Evolutionary conservation across 1,140 invertebrate species (phyloP).

Genomic region (Hirudo medicinalis): DNA sequence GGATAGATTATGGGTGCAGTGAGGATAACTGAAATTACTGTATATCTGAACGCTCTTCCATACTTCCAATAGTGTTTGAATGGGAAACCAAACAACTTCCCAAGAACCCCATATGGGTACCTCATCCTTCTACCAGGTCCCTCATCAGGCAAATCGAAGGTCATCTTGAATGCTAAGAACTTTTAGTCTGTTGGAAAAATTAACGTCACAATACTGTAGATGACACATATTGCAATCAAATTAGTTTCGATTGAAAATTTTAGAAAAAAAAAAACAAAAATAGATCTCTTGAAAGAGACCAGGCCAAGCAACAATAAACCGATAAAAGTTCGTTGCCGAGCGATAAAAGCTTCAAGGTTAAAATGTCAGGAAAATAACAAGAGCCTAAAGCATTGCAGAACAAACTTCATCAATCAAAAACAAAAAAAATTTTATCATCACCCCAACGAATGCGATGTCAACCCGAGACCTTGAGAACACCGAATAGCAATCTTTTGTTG

Average conservation of each 20-base stretch:
- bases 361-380: no score
- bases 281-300: neutral
- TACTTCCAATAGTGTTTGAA: slow-evolving; percentile 26
- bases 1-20: slow-evolving; percentile 23
- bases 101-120: slow-evolving; percentile 25
- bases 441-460: no score
- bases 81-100: slow-evolving; percentile 24
- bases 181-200: neutral
- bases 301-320: neutral
- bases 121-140: slow-evolving; percentile 23
- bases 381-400: no score
- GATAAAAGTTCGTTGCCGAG: no score
- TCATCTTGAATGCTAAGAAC: neutral
- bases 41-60: slow-evolving; percentile 24
- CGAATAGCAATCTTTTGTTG: no score
- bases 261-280: neutral
- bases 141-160: neutral
- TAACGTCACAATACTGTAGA: neutral
- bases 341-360: no score
- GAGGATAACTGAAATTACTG: slow-evolving; percentile 13
- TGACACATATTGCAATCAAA: neutral
- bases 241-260: neutral
- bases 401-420: no score
- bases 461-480: no score
- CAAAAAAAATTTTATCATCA: no score